Percentiles rank a stretch among this genome's conserved stretches.
Evolutionary conservation across 2,113 vertebrate species (phyloP).

Genomic region (Gasterosteus nipponicus): DNA sequence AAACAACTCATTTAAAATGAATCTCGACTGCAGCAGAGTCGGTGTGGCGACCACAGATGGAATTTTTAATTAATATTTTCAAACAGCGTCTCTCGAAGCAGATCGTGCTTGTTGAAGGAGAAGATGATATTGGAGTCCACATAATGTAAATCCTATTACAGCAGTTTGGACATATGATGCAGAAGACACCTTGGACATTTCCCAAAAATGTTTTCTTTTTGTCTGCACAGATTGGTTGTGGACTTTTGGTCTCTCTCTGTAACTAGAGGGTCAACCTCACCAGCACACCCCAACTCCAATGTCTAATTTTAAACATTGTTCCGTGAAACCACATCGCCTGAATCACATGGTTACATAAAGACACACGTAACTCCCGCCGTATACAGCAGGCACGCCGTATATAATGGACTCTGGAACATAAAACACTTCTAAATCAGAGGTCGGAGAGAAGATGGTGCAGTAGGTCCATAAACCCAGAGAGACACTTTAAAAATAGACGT

Average conservation of each 20-base stretch:
- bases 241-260: constrained; percentile 12
- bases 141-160: neutral
- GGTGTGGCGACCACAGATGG: neutral
- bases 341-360: constrained; percentile 42
- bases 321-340: constrained; percentile 33
- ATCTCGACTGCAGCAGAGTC: constrained; percentile 9
- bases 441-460: neutral
- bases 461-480: neutral
- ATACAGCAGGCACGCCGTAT: constrained; percentile 6
- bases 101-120: neutral
- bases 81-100: constrained; percentile 15
- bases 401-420: neutral
- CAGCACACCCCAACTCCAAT: neutral
- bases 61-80: constrained; percentile 23
- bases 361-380: constrained; percentile 23
- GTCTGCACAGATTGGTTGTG: constrained; percentile 16
- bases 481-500: neutral
- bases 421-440: neutral
- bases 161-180: neutral
- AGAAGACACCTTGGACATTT: neutral
- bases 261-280: constrained; percentile 4
- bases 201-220: neutral
- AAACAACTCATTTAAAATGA: constrained; percentile 45
- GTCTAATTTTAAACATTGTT: constrained; percentile 60
- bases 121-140: neutral